Conservation (phyloP, 2,113 vertebrate species). For the Eudyptes chrysolophus region DNA sequence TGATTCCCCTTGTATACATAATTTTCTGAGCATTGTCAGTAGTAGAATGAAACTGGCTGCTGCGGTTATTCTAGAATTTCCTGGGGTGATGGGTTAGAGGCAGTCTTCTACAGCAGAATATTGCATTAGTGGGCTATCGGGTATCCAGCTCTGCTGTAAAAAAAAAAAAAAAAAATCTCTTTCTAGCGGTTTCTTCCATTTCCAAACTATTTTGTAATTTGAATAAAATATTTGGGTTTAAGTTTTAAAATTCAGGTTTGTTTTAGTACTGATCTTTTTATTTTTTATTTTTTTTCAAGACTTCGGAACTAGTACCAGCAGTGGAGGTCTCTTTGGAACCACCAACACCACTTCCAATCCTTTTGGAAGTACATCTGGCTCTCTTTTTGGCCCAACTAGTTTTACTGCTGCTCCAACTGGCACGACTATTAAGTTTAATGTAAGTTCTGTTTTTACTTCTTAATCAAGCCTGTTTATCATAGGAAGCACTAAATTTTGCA, state of each 20-base stretch:
- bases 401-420: conserved; percentile 89
- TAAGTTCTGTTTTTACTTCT: conserved; percentile 65
- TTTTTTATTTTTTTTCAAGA: conserved; percentile 64
- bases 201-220: neutral
- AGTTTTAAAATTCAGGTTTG: neutral
- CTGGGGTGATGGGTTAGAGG: neutral
- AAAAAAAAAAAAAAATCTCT: too few relatives aligned
- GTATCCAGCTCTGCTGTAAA: neutral
- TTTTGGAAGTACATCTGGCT: conserved; percentile 85
- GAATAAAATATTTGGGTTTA: neutral
- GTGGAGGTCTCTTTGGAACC: conserved; percentile 90
- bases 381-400: conserved; percentile 88
- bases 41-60: neutral
- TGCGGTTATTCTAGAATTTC: neutral
- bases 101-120: neutral
- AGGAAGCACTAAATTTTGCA: too few relatives aligned
- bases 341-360: conserved; percentile 93
- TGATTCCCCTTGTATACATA: fast-evolving
- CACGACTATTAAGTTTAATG: conserved; percentile 94
- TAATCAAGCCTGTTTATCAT: fast-evolving
- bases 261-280: neutral
- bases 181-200: neutral
- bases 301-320: conserved; percentile 92
- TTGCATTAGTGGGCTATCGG: fast-evolving
- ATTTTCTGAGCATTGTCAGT: fast-evolving